These are phyloP conservation scores for Trididemnum clinides DNA, from an alignment of 23 tunicate genomes.

Conservation along the genomic window DNA sequence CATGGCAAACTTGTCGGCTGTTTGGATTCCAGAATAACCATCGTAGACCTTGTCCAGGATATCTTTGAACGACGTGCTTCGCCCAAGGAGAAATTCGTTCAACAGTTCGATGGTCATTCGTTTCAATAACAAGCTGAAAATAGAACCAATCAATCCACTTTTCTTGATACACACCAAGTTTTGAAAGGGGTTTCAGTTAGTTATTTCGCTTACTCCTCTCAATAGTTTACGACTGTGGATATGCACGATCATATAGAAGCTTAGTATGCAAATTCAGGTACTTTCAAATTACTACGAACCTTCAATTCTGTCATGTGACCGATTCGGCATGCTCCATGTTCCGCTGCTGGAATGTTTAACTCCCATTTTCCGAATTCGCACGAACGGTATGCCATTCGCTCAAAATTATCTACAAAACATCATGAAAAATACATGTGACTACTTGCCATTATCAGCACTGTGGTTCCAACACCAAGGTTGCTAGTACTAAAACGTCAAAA, in stretches of 20 bases:
- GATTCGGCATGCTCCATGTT: slow-evolving; percentile 56
- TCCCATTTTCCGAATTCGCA: slow-evolving; percentile 52
- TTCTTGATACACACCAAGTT: no score
- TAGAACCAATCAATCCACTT: not conserved
- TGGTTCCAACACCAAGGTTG: no score
- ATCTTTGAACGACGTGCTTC: slow-evolving; percentile 58
- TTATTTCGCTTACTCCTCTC: no score
- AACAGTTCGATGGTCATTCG: slow-evolving; percentile 35
- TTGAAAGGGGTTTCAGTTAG: no score
- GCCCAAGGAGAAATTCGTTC: slow-evolving; percentile 95
- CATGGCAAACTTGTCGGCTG: not conserved
- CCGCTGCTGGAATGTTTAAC: slow-evolving; percentile 41
- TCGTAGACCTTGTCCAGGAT: not conserved
- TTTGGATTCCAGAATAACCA: slow-evolving; percentile 88
- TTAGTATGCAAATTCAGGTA: no score
- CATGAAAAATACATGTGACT: not conserved
- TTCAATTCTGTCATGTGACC: slow-evolving; percentile 60
- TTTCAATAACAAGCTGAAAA: slow-evolving; percentile 74
- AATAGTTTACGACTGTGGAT: no score
- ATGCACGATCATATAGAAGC: no score
- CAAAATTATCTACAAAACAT: slow-evolving; percentile 42
- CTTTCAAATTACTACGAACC: slow-evolving; percentile 4
- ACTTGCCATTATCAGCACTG: no score
- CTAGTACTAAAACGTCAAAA: no score
- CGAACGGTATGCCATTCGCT: not conserved